A percentile compares a stretch with the other conserved stretches of the same genome.
phyloP scores from a whole-genome alignment of 1,140 invertebrate species.

The Hylyphantes graminicola region DNA sequence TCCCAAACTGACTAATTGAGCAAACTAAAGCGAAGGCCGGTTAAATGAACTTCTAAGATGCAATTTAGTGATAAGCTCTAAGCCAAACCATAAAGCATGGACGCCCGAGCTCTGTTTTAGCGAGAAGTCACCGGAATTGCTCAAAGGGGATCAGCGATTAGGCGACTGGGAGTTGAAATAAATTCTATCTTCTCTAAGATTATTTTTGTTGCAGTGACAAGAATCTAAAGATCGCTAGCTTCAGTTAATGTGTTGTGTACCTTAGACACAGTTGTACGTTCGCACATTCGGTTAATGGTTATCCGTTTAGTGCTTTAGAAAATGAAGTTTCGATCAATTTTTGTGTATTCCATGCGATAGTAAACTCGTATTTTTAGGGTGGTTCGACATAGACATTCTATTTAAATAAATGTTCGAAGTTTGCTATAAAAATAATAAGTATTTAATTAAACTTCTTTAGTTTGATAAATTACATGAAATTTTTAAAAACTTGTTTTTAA shows the following conservation, averaged over 20 bases:
- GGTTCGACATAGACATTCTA: too few relatives aligned
- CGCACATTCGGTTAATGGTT: too few relatives aligned
- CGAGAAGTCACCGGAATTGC: slow-evolving; percentile 37
- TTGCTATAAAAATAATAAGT: too few relatives aligned
- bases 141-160: slow-evolving; percentile 29
- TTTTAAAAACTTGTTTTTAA: too few relatives aligned
- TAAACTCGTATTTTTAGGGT: too few relatives aligned
- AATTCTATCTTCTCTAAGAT: slow-evolving; percentile 15
- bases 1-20: neutral
- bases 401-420: too few relatives aligned
- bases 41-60: slow-evolving; percentile 47
- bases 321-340: too few relatives aligned
- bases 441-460: too few relatives aligned
- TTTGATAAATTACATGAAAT: too few relatives aligned
- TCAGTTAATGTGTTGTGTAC: neutral
- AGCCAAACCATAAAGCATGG: slow-evolving; percentile 36
- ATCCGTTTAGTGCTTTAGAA: too few relatives aligned
- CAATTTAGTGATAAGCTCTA: slow-evolving; percentile 38
- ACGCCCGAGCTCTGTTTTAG: neutral
- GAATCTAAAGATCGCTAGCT: neutral
- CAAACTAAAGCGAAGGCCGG: slow-evolving; percentile 8
- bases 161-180: neutral
- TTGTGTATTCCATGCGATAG: too few relatives aligned
- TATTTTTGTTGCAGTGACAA: slow-evolving; percentile 27
- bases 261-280: too few relatives aligned